phyloP scores from a whole-genome alignment of 2,797 vertebrate genomes.

The Geotrypetes seraphini region DNA sequence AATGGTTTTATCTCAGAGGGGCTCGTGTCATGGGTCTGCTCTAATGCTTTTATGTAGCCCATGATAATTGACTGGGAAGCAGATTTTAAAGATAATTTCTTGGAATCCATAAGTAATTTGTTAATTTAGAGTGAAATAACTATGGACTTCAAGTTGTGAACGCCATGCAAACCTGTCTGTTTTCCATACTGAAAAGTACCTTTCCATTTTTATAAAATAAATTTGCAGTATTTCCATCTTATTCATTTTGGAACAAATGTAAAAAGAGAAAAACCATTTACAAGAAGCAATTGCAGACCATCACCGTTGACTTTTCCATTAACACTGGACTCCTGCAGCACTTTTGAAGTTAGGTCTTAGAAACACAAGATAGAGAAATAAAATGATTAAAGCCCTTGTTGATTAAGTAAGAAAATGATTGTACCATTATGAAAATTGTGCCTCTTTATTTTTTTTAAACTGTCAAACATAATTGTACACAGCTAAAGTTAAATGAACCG shows the following conservation, averaged over 20 bases:
- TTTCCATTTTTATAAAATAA: too few species aligned
- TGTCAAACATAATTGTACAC: slow-evolving; percentile 55
- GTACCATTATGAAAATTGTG: slow-evolving; percentile 39
- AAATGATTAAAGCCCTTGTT: slow-evolving; percentile 46
- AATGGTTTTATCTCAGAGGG: too few species aligned
- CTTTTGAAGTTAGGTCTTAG: slow-evolving; percentile 24
- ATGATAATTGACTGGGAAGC: too few species aligned
- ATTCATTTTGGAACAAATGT: slow-evolving; percentile 8
- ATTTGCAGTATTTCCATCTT: too few species aligned
- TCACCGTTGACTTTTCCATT: slow-evolving; percentile 26
- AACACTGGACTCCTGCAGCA: slow-evolving; percentile 26
- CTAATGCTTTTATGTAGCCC: too few species aligned
- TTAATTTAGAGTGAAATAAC: too few species aligned
- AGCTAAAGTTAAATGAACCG: slow-evolving; percentile 52
- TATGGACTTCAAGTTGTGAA: too few species aligned
- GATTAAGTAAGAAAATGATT: slow-evolving; percentile 44
- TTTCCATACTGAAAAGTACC: too few species aligned
- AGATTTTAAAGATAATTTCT: too few species aligned
- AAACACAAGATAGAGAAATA: slow-evolving; percentile 37
- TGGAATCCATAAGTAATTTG: too few species aligned
- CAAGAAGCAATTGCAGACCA: slow-evolving; percentile 27
- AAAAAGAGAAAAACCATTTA: slow-evolving; percentile 29
- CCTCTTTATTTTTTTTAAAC: slow-evolving; percentile 49
- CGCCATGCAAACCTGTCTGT: too few species aligned
- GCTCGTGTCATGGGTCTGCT: too few species aligned